phyloP scores from a whole-genome alignment of 2,113 vertebrate species.

The Poecilia latipinna region DNA sequence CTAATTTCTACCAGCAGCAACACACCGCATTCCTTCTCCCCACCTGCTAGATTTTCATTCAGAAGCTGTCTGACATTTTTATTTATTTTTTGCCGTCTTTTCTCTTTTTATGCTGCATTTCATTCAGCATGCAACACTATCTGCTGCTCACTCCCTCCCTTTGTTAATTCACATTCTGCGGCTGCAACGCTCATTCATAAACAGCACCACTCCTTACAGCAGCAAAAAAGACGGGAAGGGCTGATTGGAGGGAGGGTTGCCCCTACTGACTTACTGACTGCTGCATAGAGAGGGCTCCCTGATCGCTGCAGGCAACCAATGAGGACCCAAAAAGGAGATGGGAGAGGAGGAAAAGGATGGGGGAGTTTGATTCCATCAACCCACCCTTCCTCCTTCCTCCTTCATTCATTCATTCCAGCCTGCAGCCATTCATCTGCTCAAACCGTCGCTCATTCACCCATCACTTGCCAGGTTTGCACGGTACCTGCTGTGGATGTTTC shows the following conservation, averaged over 20 bases:
- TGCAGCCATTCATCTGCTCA: slow-evolving; percentile 37
- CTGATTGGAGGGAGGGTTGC: slow-evolving; percentile 61
- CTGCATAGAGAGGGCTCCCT: slow-evolving; percentile 66
- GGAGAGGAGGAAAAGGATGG: slow-evolving; percentile 18
- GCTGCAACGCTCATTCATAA: slow-evolving; percentile 76
- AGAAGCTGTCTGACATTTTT: slow-evolving; percentile 25
- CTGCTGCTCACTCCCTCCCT: slow-evolving; percentile 31
- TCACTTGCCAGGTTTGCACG: slow-evolving; percentile 12
- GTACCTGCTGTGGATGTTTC: slow-evolving; percentile 36
- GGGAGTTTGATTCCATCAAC: slow-evolving; percentile 14
- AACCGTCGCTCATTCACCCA: slow-evolving; percentile 39
- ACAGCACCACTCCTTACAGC: slow-evolving; percentile 77
- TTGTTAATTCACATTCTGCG: slow-evolving; percentile 78
- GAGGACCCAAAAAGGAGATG: slow-evolving; percentile 29
- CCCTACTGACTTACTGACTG: slow-evolving; percentile 73
- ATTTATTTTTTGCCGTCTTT: slow-evolving; percentile 53
- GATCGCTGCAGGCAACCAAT: slow-evolving; percentile 66
- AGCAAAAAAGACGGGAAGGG: slow-evolving; percentile 64
- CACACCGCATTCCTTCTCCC: neutral
- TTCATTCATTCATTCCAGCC: slow-evolving; percentile 24
- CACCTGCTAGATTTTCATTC: neutral
- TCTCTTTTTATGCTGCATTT: slow-evolving; percentile 49
- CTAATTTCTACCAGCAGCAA: slow-evolving; percentile 14
- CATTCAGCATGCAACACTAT: slow-evolving; percentile 60
- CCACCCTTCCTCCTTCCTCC: slow-evolving; percentile 13